A percentile compares a stretch with the other conserved stretches of the same genome.
Evolutionary conservation across 1,140 invertebrate species (phyloP).

Genomic region (Eulimnadia texana): DNA sequence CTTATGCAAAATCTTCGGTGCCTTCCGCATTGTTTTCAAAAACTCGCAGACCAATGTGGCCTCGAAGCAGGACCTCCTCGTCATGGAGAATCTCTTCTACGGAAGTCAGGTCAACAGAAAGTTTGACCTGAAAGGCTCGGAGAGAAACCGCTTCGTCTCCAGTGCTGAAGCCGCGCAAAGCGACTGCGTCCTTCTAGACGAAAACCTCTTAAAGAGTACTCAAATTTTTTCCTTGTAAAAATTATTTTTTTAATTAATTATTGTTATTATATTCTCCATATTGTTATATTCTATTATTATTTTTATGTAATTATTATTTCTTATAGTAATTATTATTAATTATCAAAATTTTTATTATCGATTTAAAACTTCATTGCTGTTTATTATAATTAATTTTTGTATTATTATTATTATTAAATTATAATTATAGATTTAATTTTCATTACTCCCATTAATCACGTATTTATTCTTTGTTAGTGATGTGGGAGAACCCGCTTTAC

Average conservation of each 20-base stretch:
- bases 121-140: slow-evolving; percentile 94
- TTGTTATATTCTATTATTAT: too few species aligned
- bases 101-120: slow-evolving; percentile 53
- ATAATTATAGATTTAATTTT: not conserved
- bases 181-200: slow-evolving; percentile 81
- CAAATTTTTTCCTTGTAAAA: too few species aligned
- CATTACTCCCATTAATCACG: not conserved
- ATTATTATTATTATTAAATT: not conserved
- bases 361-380: too few species aligned
- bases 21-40: slow-evolving; percentile 62
- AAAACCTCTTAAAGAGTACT: slow-evolving; percentile 52
- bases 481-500: slow-evolving; percentile 82
- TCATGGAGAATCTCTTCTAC: slow-evolving; percentile 97
- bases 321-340: too few species aligned
- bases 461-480: slow-evolving; percentile 43
- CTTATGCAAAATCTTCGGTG: slow-evolving; percentile 80
- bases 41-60: slow-evolving; percentile 45
- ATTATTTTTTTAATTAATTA: too few species aligned
- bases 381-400: too few species aligned
- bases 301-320: too few species aligned
- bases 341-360: too few species aligned
- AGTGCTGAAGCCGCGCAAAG: slow-evolving; percentile 50
- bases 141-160: slow-evolving; percentile 74
- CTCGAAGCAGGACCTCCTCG: slow-evolving; percentile 58
- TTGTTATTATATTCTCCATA: too few species aligned